phyloP scores from a whole-genome alignment of 2,797 vertebrate genomes.

The Microcaecilia unicolor region DNA sequence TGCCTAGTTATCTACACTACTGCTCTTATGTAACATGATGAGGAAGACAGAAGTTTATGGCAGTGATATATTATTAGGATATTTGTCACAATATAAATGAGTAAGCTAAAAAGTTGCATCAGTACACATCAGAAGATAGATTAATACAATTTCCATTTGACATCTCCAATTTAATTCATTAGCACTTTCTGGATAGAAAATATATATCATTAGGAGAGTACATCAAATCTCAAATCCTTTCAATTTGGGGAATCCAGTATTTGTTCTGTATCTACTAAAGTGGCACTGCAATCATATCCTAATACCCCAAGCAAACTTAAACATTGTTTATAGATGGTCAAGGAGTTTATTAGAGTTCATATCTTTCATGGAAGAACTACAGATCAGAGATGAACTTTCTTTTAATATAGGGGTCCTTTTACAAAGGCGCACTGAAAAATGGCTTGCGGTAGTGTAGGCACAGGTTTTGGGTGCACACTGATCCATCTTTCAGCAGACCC shows the following conservation, averaged over 20 bases:
- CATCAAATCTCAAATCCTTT: slow-evolving; percentile 1
- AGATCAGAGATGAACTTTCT: no score
- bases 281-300: no score
- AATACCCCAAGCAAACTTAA: no score
- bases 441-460: no score
- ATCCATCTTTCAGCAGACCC: no score
- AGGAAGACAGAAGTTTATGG: slow-evolving; percentile 21
- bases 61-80: slow-evolving; percentile 29
- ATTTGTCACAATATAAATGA: slow-evolving; percentile 29
- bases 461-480: no score
- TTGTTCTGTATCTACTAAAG: no score
- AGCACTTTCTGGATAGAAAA: slow-evolving; percentile 28
- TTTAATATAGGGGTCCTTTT: no score
- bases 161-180: slow-evolving; percentile 27
- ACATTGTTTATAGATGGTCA: no score
- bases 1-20: slow-evolving; percentile 15
- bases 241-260: background rate
- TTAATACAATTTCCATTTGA: slow-evolving; percentile 40
- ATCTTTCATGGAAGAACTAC: no score
- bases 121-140: slow-evolving; percentile 32
- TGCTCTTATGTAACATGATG: slow-evolving; percentile 10
- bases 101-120: slow-evolving; percentile 27
- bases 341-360: no score
- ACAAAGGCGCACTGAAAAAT: no score
- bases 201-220: slow-evolving; percentile 9